Percentiles rank a stretch among this genome's conserved stretches.
Evolutionary conservation across 2,113 vertebrate species (phyloP).

Genomic region (Acrocephalus kingi): DNA sequence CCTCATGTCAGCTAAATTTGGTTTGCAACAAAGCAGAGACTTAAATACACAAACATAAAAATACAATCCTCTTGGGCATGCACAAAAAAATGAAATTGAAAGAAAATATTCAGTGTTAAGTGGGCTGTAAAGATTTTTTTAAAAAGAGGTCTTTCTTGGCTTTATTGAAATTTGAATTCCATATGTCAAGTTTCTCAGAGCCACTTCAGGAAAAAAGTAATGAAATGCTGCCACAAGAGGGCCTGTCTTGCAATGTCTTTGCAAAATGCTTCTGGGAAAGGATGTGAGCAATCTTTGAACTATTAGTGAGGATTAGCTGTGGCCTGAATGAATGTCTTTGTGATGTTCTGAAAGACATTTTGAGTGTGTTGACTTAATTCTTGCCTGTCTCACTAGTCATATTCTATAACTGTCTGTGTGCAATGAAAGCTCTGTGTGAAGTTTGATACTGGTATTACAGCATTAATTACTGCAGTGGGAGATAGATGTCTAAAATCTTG

Average conservation of each 20-base stretch:
- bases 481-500: background rate
- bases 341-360: background rate
- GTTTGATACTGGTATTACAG: background rate
- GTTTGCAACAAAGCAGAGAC: background rate
- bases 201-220: background rate
- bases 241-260: background rate
- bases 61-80: background rate
- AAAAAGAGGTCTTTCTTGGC: background rate
- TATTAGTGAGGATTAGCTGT: background rate
- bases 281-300: conserved; percentile 10
- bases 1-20: background rate
- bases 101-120: background rate
- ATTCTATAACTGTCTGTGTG: background rate
- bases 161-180: background rate
- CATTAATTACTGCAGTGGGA: background rate
- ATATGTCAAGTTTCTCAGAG: background rate
- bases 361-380: background rate
- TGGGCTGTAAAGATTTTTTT: background rate
- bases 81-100: background rate
- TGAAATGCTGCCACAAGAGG: conserved; percentile 48
- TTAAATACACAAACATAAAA: background rate
- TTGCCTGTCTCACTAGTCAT: background rate
- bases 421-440: background rate
- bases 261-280: background rate
- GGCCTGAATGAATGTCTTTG: background rate